phyloP scores from a whole-genome alignment of 1,140 invertebrate genomes.

The Tetramorium alpestre region DNA sequence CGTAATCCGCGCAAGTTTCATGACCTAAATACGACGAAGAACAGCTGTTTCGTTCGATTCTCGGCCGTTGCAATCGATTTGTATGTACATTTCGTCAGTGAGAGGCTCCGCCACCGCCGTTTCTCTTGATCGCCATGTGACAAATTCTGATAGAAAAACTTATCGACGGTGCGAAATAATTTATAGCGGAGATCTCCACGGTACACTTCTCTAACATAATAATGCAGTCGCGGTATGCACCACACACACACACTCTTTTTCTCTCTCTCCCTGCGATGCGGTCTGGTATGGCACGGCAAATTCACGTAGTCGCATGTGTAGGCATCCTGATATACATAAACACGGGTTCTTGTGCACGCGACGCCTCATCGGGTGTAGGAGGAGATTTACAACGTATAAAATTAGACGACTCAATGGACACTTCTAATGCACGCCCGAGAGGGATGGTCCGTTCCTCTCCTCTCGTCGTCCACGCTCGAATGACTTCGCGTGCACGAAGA shows the following conservation, averaged over 20 bases:
- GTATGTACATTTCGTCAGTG: constrained; percentile 57
- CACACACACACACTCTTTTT: not conserved
- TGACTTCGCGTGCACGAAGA: not conserved
- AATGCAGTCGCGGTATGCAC: constrained; percentile 8
- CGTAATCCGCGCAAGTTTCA: constrained; percentile 69
- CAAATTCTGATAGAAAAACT: constrained; percentile 53
- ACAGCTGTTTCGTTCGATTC: constrained; percentile 27
- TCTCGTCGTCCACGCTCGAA: constrained; percentile 51
- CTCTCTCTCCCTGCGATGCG: not conserved
- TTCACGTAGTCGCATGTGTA: constrained; percentile 60
- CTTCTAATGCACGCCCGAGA: not conserved
- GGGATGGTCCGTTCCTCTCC: constrained; percentile 7
- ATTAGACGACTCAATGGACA: constrained; percentile 55
- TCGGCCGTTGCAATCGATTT: constrained; percentile 61
- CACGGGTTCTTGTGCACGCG: constrained; percentile 36
- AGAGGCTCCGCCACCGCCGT: constrained; percentile 43
- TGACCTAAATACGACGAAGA: constrained; percentile 51
- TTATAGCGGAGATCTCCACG: constrained; percentile 56
- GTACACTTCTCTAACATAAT: constrained; percentile 28
- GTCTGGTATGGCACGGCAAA: not conserved
- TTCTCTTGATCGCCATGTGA: constrained; percentile 40
- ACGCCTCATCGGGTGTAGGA: constrained; percentile 70
- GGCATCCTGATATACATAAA: constrained; percentile 66
- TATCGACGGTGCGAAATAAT: constrained; percentile 66
- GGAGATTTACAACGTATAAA: constrained; percentile 74